A percentile compares a stretch with the other conserved stretches of the same genome.
These are phyloP conservation scores for Phengaris arion DNA, from an alignment of 2,888 invertebrate genomes.

Conservation along the genomic window DNA sequence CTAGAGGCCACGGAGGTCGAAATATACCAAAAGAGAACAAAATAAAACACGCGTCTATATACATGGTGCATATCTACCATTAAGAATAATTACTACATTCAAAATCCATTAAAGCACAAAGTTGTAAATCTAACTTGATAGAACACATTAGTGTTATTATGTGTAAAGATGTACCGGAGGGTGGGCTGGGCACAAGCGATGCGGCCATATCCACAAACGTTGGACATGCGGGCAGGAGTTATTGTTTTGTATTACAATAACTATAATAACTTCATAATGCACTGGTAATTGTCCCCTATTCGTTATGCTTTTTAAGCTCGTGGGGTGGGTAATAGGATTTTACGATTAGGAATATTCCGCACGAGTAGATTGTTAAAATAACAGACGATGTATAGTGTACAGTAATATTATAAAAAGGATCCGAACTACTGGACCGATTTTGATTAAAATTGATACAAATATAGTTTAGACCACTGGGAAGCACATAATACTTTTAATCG, in stretches of 20 bases:
- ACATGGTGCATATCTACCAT: no score
- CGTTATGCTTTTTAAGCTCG: slow-evolving; percentile 3
- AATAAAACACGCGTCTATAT: no score
- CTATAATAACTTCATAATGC: slow-evolving; percentile 7
- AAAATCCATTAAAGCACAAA: slow-evolving; percentile 1
- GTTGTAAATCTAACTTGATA: slow-evolving; percentile 11
- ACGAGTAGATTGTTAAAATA: background rate
- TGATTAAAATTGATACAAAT: no score
- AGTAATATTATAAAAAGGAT: no score
- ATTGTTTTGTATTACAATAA: slow-evolving; percentile 4
- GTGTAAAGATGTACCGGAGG: background rate
- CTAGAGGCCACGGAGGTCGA: no score
- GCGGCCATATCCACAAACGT: background rate
- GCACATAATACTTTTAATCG: no score
- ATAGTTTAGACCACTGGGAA: no score
- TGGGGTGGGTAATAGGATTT: background rate
- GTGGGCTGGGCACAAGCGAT: background rate
- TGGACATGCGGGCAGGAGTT: background rate
- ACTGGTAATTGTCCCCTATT: background rate
- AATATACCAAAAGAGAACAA: no score
- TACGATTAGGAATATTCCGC: background rate
- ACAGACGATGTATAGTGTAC: no score
- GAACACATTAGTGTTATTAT: background rate
- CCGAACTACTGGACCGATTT: no score
- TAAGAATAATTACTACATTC: background rate